Base-by-base conservation (phyloP, 1,140 invertebrate species). In the Drosophila obscura region DNA sequence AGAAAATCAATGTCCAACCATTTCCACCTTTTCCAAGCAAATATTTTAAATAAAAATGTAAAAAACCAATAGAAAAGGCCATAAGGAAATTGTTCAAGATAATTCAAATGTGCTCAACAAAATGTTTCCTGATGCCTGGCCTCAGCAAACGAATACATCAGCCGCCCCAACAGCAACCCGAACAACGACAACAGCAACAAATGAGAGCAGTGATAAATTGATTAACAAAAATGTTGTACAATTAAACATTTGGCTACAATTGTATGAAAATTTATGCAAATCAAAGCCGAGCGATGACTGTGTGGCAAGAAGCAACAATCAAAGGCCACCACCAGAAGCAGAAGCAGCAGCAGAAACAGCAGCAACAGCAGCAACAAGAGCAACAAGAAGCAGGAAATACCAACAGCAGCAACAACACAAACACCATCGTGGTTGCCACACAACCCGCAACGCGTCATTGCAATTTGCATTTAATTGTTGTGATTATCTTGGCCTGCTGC, bases 391-490 rank as follows among this genome's bases (percentile, higher is more conserved):
- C 41, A 46, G 31, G 9, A 35, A 11, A 5, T 51, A 57, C 31
- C 60, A 80, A 24, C 52, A 74, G 44, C 75, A 73, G 24, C 74
- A 80, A 45, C 56, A 58, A 45, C 56, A 58, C 24, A 50, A 55
- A 24, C 60, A 74, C 53, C 71, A 77, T 53, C 56, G 45, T 65
- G 48, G 61, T 81, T 67, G 72, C 59, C 49, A 75, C 82, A 72
- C 65, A 73, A 19, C 39, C 71, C 41, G 58, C 77, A 51, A 73
- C 72, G 60, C 74, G 64, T 49, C 84, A 80, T 79, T 82, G 67
- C 82, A 84, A 90, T 90, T 90, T 90, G 87, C 87, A 90, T 90
- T 87, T 90, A 90, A 90, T 90, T 90, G 77, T 90, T 90, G 82
- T 90, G 82, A 90, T 90, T 90, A 90, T 90, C 88, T 90, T 90